phyloP scores from a whole-genome alignment of 1,140 invertebrate genomes.

The Drosophila saltans region DNA sequence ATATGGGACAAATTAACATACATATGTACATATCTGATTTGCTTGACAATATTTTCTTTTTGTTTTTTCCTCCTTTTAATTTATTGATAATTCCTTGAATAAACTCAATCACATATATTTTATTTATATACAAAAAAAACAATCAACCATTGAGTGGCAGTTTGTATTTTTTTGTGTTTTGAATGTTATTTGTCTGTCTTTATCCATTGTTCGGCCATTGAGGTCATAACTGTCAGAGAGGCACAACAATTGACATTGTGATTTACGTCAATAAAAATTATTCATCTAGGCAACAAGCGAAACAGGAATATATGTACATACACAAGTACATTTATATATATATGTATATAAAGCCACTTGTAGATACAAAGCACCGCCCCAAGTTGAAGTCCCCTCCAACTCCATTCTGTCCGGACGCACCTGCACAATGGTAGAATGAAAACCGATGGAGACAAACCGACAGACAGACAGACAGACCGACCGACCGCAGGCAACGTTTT shows the following conservation, averaged over 20 bases:
- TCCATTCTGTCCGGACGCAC: constrained; percentile 45
- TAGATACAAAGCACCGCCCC: constrained; percentile 14
- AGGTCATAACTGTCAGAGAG: constrained; percentile 33
- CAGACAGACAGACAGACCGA: too few species aligned
- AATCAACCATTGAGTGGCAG: constrained; percentile 1
- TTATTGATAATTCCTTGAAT: constrained; percentile 7
- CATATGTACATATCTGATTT: not conserved
- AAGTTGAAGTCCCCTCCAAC: not conserved
- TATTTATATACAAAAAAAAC: not conserved
- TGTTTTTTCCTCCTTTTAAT: not conserved
- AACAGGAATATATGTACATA: constrained; percentile 30
- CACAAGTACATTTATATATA: constrained; percentile 13
- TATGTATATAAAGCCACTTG: not conserved
- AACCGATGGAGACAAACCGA: constrained; percentile 12
- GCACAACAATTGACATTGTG: constrained; percentile 70
- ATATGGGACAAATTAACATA: too few species aligned
- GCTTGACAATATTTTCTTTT: not conserved
- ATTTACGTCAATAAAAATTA: constrained; percentile 77
- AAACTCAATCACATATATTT: not conserved
- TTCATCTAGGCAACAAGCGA: constrained; percentile 56
- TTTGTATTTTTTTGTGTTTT: not conserved
- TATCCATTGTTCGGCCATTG: constrained; percentile 36
- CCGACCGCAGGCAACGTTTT: constrained; percentile 61
- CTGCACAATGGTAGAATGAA: constrained; percentile 29
- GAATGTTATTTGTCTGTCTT: constrained; percentile 16